phyloP scores from a whole-genome alignment of 2,113 vertebrate genomes.

The Saguinus midas region DNA sequence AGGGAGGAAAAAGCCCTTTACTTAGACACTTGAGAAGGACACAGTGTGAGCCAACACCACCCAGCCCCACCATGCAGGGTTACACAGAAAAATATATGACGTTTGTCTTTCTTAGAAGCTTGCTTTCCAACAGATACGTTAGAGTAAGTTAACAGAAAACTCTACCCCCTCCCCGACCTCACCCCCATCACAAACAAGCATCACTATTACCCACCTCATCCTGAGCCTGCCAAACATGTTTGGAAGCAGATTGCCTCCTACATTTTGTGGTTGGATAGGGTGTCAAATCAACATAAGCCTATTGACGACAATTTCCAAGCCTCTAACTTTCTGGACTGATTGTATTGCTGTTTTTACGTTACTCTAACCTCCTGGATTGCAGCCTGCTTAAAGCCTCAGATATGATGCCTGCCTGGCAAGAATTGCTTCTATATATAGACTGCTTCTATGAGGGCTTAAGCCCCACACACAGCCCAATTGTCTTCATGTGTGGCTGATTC shows the following conservation, averaged over 20 bases:
- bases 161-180: not conserved
- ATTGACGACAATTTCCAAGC: constrained; percentile 2
- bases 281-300: not conserved
- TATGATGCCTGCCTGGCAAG: not conserved
- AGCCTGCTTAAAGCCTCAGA: constrained; percentile 43
- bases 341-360: not conserved
- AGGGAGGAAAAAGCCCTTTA: not conserved
- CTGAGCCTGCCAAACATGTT: not conserved
- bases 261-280: not conserved
- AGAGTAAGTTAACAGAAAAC: constrained; percentile 8
- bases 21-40: not conserved
- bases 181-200: not conserved
- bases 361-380: not conserved
- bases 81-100: not conserved
- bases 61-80: not conserved
- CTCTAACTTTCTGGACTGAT: constrained; percentile 38
- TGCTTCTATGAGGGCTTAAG: constrained; percentile 73
- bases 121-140: not conserved
- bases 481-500: constrained; percentile 73
- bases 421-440: constrained; percentile 48
- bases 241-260: constrained; percentile 18
- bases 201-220: not conserved
- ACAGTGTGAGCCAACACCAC: not conserved
- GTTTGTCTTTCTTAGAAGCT: not conserved
- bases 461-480: constrained; percentile 75